Evolutionary conservation across 2,888 invertebrate species (phyloP), one percentile per base, ranked within the genome.

Genomic region (Anodontia alba): DNA sequence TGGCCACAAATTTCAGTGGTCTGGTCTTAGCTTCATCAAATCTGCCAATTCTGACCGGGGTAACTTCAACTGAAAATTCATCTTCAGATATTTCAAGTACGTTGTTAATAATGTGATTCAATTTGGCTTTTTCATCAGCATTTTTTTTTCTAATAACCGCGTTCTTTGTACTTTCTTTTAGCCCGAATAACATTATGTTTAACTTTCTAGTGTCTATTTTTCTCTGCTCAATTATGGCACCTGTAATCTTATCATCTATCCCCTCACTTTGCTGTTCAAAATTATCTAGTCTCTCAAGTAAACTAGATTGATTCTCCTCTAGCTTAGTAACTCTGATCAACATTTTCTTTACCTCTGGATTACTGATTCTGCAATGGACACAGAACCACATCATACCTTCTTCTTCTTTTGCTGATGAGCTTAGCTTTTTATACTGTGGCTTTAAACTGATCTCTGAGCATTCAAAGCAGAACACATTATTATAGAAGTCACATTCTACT

Each of bases 121-220:
- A 29, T 1, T 26, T 29, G 5, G 29, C 29, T 26, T 57, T 57
- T 8, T 57, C 57, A 23, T 23, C 57, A 3, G 23, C 57, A 23
- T 57, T 57, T n/a, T n/a, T n/a, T n/a, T n/a, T n/a, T 57, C 57
- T 57, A 20, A 49, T 49, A 49, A 20, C 49, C 20, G 20, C 49
- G 49, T 67, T 23, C 36, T 38, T 36, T n/a, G n/a, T 42, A 42
- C 67, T 67, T 29, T 67, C 67, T 7, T 8, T 67, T 23, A 67
- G 29, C 15, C 67, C 67, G 29, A 67, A 67, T 7, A 33, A 67
- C 67, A 67, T 67, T 36, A 67, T 36, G 36, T 67, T 67, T n/a
- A 67, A 29, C 33, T 67, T 67, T 23, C 67, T 67, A 67, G 2
- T 42, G n/a, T 67, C 67, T n/a, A 67, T 67, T 36, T 67, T 36